Evolutionary conservation across 2,797 vertebrate species (phyloP).

Genomic region (Anguilla pacifica): DNA sequence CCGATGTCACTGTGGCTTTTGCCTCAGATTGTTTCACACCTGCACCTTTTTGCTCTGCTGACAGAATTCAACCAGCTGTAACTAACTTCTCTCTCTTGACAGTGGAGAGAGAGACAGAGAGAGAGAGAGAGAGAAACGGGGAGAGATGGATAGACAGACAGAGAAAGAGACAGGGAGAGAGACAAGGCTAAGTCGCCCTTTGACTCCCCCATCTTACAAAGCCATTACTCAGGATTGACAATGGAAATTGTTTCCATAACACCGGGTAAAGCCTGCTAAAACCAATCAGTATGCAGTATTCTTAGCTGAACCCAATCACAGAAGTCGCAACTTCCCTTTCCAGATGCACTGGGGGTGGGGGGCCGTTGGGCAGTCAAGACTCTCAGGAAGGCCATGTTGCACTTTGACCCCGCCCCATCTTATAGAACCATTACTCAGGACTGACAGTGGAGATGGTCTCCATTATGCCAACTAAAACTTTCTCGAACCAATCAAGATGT

Average conservation of each 20-base stretch:
- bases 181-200: not conserved
- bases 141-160: not conserved
- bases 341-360: not conserved
- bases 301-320: not conserved
- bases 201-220: no score
- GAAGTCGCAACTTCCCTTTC: no score
- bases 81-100: not conserved
- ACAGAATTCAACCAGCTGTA: no score
- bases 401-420: not conserved
- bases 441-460: not conserved
- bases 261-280: not conserved
- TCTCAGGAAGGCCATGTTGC: not conserved
- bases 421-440: not conserved
- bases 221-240: not conserved
- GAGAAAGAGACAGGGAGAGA: not conserved
- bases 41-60: no score
- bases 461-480: not conserved
- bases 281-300: not conserved
- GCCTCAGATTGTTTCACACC: no score
- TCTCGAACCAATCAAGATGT: not conserved
- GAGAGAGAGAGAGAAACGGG: not conserved
- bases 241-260: not conserved
- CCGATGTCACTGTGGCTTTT: no score
- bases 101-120: no score
- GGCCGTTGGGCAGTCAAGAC: not conserved